Evolutionary conservation across 2,797 vertebrate species (phyloP), one percentile per base, ranked within the genome.

Genomic region (Lacerta agilis): DNA sequence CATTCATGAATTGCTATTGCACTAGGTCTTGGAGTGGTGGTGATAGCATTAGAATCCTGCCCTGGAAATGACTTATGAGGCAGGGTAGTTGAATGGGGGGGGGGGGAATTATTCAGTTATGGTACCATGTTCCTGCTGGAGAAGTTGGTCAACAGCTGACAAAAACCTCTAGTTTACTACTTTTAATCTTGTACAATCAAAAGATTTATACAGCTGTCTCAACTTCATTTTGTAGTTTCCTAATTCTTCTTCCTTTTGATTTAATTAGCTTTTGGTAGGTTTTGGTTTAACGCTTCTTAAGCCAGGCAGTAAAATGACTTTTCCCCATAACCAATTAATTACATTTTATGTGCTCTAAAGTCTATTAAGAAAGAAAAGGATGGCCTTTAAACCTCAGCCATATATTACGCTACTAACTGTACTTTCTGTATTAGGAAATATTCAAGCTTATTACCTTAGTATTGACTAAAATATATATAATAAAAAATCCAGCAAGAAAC

Each of bases 221-320:
- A 90, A 25, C 87, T 67, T 0, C 75, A 55, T 77, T 67, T 67
- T 58, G 64, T 45, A n/a, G 23, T 41, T 33, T 87, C 43, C 43
- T 67, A n/a, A 23, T 36, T 13, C 80, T 72, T 92, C 41, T 10
- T 1, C 36, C 17, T 69, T 89, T 90, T 77, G 20, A 82, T 91
- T 93, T 85, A 45, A 89, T 76, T 9, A 15, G 10, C 41, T 82
- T 72, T 4, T 86, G 83, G 82, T 76, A 85, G 89, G 72, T 86
- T 84, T 79, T 64, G 9, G 55, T 89, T 85, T 92, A 43, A 89
- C 87, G n/a, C 3, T 10, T 80, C 78, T 90, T 69, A 77, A 86
- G 87, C 20, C 0, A 0, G 1, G 67, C 88, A 88, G 86, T 86
- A 64, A 23, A 85, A 78, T 80, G 25, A 76, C 73, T 90, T 86